Evolutionary conservation across 2,113 vertebrate species (phyloP), one percentile per base, ranked within the genome.

Genomic region (Orthonyx spaldingii): DNA sequence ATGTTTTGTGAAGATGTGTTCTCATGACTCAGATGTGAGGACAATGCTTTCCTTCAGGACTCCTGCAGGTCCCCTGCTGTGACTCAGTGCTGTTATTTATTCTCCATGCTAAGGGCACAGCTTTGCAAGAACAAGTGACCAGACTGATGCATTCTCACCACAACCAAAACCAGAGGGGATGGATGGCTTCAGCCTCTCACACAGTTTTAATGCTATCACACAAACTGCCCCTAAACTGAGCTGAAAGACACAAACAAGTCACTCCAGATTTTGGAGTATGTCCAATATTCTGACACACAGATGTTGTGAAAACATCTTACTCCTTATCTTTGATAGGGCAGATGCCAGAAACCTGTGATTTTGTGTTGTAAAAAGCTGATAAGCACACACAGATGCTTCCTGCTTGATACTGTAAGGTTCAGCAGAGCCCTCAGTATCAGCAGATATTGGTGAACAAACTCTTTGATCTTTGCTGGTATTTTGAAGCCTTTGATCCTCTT

Each of bases 401-500:
- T 85, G 63, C 57, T 89, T 81, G 83, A 93, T 90, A 92, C 10
- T 53, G 35, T 9, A 53, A 10, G 44, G 30, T 32, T 64, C 2
- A 39, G 89, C 71, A 88, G 69, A 94, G 47, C 30, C 59, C 50
- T 59, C 53, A 13, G 59, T 49, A 68, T 77, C 81, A 59, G 39
- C 37, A 85, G 55, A 74, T 27, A 28, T 0, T 35, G 39, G 42
- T 3, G 8, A 87, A 85, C 30, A 69, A 82, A 61, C 47, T 76
- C 79, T 90, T 93, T 91, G 33, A 90, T 91, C 90, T 93, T 56
- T 84, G 78, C 42, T 90, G 75, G 56, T 65, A 90, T 77, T 91
- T 89, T 66, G 50, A 88, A 84, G 75, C 56, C 68, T 95, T 93
- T 96, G 78, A 96, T 95, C 41, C 49, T 94, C 90, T 88, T 84